Base-by-base conservation (phyloP, 1,140 invertebrate species). In the Panonychus citri region DNA sequence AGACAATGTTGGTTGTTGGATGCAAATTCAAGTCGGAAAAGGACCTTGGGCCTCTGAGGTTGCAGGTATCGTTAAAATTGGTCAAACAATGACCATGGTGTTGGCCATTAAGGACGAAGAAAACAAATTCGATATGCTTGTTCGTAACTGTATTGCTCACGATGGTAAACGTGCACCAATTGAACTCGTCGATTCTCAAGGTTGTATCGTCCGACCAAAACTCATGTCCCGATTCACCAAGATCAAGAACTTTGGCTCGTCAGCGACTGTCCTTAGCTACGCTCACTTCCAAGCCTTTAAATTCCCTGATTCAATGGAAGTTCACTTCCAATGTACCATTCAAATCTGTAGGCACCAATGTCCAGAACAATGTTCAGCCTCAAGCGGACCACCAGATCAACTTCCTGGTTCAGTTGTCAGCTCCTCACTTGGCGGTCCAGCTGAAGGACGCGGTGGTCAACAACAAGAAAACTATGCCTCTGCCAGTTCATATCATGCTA, bases 71-170 rank as follows among this genome's bases (percentile, higher is more conserved):
- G 86, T 91, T 1, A 90, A 90, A 70, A 91, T 91, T 57, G 87
- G 87, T 12, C 86, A 91, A 68, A 91, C 86, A 0, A 90, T 91
- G 86, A 91, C 86, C 0, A 89, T 91, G 85, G 86, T 90, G 1
- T 69, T 91, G 50, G 87, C 86, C 21, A 91, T 91, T 62, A 90
- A 91, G 68, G 87, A 91, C 62, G 86, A 90, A 59, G 87, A 91
- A 69, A 88, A 86, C 63, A 91, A 90, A 71, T 91, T 91, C 66
- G 87, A 91, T 62, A 90, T 91, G 86, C 68, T 91, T 59, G 86
- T 91, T 0, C 73, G 86, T 34, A 91, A 91, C 70, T 91, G 86
- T 67, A 85, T 93, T 7, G 87, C 87, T 55, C 86, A 91, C 60
- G 87, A 93, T 65, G 87, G 87, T 24, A 88, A 90, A 68, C 75